phyloP scores from a whole-genome alignment of 2,113 vertebrate genomes.

The Bos javanicus region DNA sequence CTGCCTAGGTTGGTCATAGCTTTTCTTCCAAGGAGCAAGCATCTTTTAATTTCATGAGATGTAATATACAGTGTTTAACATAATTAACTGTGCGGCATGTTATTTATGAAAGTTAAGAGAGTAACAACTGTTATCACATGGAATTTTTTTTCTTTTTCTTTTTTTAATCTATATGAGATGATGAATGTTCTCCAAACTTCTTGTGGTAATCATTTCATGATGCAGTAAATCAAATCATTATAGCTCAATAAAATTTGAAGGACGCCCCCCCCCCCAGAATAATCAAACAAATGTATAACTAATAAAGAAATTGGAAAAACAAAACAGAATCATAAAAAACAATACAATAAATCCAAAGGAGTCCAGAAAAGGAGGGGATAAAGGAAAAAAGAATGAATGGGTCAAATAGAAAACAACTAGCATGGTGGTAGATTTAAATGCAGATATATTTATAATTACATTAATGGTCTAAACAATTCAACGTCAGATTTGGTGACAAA shows the following conservation, averaged over 20 bases:
- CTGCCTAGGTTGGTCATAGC: too few species aligned
- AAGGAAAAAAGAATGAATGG: not conserved
- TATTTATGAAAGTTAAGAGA: not conserved
- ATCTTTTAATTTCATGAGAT: too few species aligned
- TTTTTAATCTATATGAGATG: not conserved
- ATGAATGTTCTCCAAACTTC: not conserved
- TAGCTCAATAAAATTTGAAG: not conserved
- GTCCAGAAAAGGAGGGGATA: not conserved
- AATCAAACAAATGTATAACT: not conserved
- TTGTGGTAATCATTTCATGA: not conserved
- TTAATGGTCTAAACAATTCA: not conserved
- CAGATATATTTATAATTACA: not conserved
- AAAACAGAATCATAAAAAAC: not conserved
- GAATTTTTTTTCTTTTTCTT: not conserved
- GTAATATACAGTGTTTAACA: not conserved
- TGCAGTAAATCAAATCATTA: not conserved
- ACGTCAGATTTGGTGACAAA: not conserved
- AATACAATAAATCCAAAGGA: not conserved
- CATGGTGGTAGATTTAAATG: not conserved
- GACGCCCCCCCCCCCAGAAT: not conserved
- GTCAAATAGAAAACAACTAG: not conserved
- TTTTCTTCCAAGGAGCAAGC: too few species aligned
- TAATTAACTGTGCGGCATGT: not conserved
- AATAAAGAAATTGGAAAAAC: not conserved
- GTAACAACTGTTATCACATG: not conserved